A percentile compares a stretch with the other conserved stretches of the same genome.
These are phyloP conservation scores for Protobothrops flavoviridis DNA, from an alignment of 2,113 vertebrate species.

Conservation along the genomic window DNA sequence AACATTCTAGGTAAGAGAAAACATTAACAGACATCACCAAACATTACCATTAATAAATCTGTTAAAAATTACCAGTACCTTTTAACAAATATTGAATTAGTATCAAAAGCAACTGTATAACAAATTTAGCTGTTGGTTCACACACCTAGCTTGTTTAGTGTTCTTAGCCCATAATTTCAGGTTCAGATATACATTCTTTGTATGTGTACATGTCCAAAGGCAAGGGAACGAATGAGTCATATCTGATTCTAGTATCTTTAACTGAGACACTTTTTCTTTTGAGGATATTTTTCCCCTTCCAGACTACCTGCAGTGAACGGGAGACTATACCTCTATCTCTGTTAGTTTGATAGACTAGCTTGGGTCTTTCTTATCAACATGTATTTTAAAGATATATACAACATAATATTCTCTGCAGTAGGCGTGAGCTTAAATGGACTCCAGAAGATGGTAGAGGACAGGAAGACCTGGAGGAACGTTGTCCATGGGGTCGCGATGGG, in stretches of 20 bases:
- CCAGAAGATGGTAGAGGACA: no score
- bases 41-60: not conserved
- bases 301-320: not conserved
- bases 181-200: not conserved
- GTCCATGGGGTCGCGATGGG: no score
- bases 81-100: not conserved
- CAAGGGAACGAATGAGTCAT: not conserved
- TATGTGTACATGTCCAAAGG: not conserved
- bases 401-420: not conserved
- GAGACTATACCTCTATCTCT: not conserved
- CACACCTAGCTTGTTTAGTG: not conserved
- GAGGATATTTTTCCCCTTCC: no score
- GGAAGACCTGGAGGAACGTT: no score
- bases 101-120: not conserved
- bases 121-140: not conserved
- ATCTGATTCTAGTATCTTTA: not conserved
- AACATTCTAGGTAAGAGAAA: not conserved
- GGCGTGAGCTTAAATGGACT: no score
- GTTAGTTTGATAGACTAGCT: not conserved
- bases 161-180: no score
- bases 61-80: not conserved
- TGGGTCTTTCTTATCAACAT: not conserved
- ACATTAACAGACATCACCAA: not conserved
- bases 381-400: not conserved
- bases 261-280: not conserved